Evolutionary conservation across 2,888 invertebrate genomes (phyloP).

Genomic region (Cyaniris semiargus): DNA sequence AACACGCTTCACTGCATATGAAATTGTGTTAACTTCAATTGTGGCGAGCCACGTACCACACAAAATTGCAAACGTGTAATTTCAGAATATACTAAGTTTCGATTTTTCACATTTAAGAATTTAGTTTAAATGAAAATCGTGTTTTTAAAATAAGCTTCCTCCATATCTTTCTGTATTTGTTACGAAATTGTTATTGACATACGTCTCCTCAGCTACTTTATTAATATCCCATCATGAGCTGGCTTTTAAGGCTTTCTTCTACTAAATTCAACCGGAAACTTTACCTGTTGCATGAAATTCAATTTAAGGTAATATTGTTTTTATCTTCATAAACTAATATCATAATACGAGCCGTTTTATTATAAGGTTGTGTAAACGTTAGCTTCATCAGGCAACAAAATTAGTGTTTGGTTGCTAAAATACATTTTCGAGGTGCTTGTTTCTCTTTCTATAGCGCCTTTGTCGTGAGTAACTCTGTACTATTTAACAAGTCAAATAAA

Average conservation of each 20-base stretch:
- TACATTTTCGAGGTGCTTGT: background rate
- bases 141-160: background rate
- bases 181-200: background rate
- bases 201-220: background rate
- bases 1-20: constrained; percentile 15
- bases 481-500: constrained; percentile 24
- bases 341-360: background rate
- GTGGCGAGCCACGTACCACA: background rate
- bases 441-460: constrained; percentile 3
- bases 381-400: background rate
- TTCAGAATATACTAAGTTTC: background rate
- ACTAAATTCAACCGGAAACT: no score
- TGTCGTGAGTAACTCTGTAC: background rate
- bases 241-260: no score
- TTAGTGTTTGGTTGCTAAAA: constrained; percentile 11
- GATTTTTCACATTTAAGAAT: background rate
- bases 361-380: background rate
- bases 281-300: no score
- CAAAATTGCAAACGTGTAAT: constrained; percentile 6
- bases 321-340: no score
- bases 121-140: background rate
- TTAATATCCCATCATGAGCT: background rate
- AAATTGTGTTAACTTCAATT: constrained; percentile 19
- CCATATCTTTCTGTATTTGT: background rate
- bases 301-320: no score